phyloP scores from a whole-genome alignment of 2,888 invertebrate species.

The Tholera decimalis region DNA sequence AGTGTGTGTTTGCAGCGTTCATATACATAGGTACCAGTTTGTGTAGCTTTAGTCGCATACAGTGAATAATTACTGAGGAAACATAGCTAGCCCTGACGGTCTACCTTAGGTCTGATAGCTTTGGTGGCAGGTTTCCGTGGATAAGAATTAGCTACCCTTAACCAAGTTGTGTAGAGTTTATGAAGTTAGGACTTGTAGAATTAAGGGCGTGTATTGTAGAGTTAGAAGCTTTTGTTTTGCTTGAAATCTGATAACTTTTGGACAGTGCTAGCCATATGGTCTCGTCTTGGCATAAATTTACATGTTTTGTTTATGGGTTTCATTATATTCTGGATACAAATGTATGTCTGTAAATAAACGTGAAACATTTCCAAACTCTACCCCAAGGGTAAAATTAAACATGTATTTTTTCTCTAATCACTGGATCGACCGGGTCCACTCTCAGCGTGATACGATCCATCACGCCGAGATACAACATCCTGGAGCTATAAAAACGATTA shows the following conservation, averaged over 20 bases:
- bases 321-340: not conserved
- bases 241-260: no score
- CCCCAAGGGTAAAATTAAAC: not conserved
- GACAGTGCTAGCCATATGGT: no score
- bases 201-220: no score
- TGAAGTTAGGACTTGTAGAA: no score
- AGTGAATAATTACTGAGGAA: conserved; percentile 12
- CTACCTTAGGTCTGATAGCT: not conserved
- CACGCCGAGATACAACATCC: conserved; percentile 19
- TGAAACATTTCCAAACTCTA: not conserved
- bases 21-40: conserved; percentile 13
- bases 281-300: no score
- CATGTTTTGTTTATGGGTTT: no score
- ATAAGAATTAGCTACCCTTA: not conserved
- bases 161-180: not conserved
- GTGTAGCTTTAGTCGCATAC: conserved; percentile 12
- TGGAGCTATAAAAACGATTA: conserved; percentile 37
- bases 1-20: conserved; percentile 17
- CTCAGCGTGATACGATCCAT: conserved; percentile 28
- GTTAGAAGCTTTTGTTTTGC: no score
- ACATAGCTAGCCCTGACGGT: not conserved
- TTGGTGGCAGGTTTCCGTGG: not conserved
- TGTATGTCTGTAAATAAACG: not conserved
- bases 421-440: conserved; percentile 4
- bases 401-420: not conserved